phyloP scores from a whole-genome alignment of 2,797 vertebrate genomes.

The Sciurus vulgaris region DNA sequence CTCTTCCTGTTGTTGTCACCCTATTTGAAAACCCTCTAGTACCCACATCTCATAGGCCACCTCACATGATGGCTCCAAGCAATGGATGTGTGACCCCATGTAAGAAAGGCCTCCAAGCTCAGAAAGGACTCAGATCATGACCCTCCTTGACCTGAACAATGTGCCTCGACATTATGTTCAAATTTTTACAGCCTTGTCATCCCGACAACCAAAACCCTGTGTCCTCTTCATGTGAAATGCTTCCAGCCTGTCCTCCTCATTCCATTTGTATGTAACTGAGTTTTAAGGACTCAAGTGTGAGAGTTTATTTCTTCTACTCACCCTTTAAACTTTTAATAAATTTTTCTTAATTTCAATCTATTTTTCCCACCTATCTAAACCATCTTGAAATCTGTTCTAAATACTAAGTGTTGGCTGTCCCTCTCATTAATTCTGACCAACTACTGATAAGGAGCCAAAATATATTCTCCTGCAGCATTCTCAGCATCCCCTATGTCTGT shows the following conservation, averaged over 20 bases:
- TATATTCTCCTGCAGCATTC: background rate
- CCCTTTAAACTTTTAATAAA: background rate
- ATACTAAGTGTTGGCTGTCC: background rate
- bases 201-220: background rate
- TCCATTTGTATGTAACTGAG: too few relatives aligned
- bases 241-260: background rate
- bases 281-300: background rate
- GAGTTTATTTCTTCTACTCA: background rate
- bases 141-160: too few relatives aligned
- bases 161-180: background rate
- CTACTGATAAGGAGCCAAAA: background rate
- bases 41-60: background rate
- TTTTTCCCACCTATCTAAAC: background rate
- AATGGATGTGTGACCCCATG: background rate
- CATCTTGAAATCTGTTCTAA: background rate
- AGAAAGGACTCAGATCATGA: background rate
- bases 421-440: background rate
- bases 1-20: background rate
- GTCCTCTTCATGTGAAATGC: background rate
- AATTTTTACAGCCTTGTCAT: background rate
- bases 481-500: background rate
- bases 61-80: background rate
- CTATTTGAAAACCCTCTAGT: background rate
- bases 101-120: background rate
- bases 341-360: background rate